Evolutionary conservation across 2,888 invertebrate genomes (phyloP), one percentile per base, ranked within the genome.

Genomic region (Drosophila mercatorum): DNA sequence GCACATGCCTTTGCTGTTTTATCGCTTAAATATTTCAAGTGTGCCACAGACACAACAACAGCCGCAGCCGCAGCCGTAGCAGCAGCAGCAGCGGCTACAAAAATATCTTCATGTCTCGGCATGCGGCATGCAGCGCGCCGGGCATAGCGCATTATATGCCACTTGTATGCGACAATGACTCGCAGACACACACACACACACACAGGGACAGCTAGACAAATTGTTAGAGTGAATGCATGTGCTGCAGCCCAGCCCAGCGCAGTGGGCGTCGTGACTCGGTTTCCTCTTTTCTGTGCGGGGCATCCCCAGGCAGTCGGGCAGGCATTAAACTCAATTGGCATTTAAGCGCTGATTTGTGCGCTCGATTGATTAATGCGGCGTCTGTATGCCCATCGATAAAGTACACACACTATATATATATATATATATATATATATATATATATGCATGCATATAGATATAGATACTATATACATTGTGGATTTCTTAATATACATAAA

Each of bases 21-120:
- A 85, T 83, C 86, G 88, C 57, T 85, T 83, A 83, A 83, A 83
- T 88, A 83, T 85, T 83, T 83, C 83, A 80, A 83, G 88, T 83
- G 75, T 63, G 68, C 55, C 68, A 68, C 81, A 77, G 70, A 63
- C 80, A 66, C 62, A 59, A 62, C 58, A 73, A 52, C 72, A 66
- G 41, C 44, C 34, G 22, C 52, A 47, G 57, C 36, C 58, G 36
- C 52, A 59, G 31, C 31, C 5, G 63, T 44, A 60, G 28, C 53
- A 53, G 49, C 58, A 40, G 46, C 49, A 55, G 51, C 59, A 28
- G 34, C 46, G 38, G 31, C 52, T 55, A 55, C 55, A 55, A 55
- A 55, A 72, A 58, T 75, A 65, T 67, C 71, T 66, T 68, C 70
- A 65, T 77, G 83, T 77, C 78, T 78, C 53, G 66, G 66, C 46